phyloP scores from a whole-genome alignment of 2,797 vertebrate genomes.

The Gymnopithys bicolor region DNA sequence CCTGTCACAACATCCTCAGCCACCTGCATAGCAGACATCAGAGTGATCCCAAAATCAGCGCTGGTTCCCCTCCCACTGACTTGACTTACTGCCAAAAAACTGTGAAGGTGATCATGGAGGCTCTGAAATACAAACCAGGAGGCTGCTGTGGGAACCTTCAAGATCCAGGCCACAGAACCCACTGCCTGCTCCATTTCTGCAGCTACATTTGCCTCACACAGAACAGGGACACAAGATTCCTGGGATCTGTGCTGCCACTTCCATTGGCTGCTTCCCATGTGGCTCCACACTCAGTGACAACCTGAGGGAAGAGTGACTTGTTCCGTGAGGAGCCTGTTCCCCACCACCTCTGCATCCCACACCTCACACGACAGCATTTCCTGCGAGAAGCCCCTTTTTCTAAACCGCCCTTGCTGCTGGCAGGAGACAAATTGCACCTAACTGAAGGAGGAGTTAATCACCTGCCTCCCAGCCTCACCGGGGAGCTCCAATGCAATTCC shows the following conservation, averaged over 20 bases:
- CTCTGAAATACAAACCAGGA: neutral
- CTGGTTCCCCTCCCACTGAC: neutral
- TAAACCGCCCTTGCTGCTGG: neutral
- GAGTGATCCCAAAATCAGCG: neutral
- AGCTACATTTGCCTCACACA: neutral
- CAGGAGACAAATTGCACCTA: neutral
- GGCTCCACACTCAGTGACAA: neutral
- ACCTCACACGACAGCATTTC: neutral
- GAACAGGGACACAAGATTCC: neutral
- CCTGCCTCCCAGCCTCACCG: accelerated
- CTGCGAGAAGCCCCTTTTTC: neutral
- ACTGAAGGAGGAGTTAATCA: neutral
- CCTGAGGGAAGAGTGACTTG: neutral
- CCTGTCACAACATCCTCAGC: neutral
- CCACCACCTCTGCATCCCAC: neutral
- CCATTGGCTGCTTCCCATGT: neutral
- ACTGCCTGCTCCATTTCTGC: neutral
- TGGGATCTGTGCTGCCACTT: neutral
- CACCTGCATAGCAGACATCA: neutral
- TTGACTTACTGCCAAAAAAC: neutral
- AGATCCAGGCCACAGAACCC: neutral
- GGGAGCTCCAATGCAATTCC: neutral
- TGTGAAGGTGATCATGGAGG: neutral
- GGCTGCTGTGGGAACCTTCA: neutral
- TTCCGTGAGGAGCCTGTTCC: neutral